Base-by-base conservation (phyloP, 2,888 invertebrate species). In the Mylabris sibirica region DNA sequence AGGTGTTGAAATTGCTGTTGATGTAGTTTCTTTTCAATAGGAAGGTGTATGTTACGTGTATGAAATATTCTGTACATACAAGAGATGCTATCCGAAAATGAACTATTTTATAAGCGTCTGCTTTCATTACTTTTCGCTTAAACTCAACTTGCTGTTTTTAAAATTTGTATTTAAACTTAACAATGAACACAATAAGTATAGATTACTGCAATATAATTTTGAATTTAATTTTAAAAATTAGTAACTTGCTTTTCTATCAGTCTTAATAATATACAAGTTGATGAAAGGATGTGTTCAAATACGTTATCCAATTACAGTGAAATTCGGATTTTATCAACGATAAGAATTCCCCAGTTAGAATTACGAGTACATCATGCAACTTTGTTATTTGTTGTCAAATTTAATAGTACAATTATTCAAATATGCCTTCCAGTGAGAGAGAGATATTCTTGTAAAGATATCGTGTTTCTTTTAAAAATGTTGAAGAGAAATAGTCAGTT, bases 1-100 rank as follows among this genome's bases (percentile, higher is more conserved):
- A 80, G 79, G 80, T 80, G 80, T 79, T 76, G 77, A 80, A 80
- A 80, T 80, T 80, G 78, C 78, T 76, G 75, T 77, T 77, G 80
- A 79, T 78, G 78, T 79, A 75, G 78, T 44, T 17, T 44, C n/a
- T 75, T 75, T 74, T 76, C 77, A 78, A 80, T 78, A 79, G 77
- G 77, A 73, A 49, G 20, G 20, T 20, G 77, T 77, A 72, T 71
- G 74, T 75, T 75, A 77, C 72, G 75, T 20, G 20, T 20, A 20
- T 8, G 20, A 49, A 49, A 49, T 20, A 49, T 49, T 49, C n/a
- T 49, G 49, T 20, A 74, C 76, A 78, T 76, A 44, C 78, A 78
- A 78, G 77, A 78, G 78, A 79, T 77, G 70, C 74, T 76, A 79
- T 78, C 77, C 75, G 71, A 77, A 77, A 78, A 76, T 74, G 79